These are phyloP conservation scores for Archips xylosteana DNA, from an alignment of 2,888 invertebrate species.

Conservation along the genomic window DNA sequence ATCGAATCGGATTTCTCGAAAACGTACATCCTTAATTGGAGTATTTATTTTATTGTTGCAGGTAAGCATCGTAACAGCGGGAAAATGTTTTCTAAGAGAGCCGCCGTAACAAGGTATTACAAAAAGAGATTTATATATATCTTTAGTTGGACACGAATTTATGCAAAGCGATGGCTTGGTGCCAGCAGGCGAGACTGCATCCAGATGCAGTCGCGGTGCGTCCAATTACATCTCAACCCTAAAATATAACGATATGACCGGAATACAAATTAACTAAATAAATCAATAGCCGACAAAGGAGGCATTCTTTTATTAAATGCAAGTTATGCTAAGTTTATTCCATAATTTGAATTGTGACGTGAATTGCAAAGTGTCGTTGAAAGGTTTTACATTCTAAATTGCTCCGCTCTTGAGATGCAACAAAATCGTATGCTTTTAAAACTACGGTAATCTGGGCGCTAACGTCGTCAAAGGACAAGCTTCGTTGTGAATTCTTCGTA, in stretches of 20 bases:
- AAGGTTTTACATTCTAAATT: conserved; percentile 15
- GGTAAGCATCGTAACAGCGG: conserved; percentile 15
- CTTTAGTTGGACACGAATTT: conserved; percentile 71
- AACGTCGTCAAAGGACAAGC: not conserved
- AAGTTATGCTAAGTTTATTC: conserved; percentile 25
- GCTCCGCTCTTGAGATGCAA: not conserved
- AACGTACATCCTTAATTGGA: conserved; percentile 16
- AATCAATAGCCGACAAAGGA: conserved; percentile 59
- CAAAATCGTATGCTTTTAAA: not conserved
- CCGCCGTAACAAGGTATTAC: conserved; percentile 49
- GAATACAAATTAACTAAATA: conserved; percentile 74
- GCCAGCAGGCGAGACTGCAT: conserved; percentile 75
- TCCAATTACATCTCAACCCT: conserved; percentile 82
- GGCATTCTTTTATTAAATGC: conserved; percentile 41
- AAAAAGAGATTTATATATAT: conserved; percentile 51
- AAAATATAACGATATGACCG: conserved; percentile 76
- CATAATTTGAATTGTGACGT: conserved; percentile 25
- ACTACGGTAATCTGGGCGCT: not conserved
- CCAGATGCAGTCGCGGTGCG: conserved; percentile 74
- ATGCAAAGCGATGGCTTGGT: conserved; percentile 72
- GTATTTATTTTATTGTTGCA: conserved; percentile 28
- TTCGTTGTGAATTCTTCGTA: not conserved
- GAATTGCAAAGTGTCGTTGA: conserved; percentile 25
- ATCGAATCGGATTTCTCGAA: conserved; percentile 18
- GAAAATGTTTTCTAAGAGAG: not conserved